These are phyloP conservation scores for Caiman crocodilus DNA, from an alignment of 2,797 vertebrate genomes.

Conservation along the genomic window DNA sequence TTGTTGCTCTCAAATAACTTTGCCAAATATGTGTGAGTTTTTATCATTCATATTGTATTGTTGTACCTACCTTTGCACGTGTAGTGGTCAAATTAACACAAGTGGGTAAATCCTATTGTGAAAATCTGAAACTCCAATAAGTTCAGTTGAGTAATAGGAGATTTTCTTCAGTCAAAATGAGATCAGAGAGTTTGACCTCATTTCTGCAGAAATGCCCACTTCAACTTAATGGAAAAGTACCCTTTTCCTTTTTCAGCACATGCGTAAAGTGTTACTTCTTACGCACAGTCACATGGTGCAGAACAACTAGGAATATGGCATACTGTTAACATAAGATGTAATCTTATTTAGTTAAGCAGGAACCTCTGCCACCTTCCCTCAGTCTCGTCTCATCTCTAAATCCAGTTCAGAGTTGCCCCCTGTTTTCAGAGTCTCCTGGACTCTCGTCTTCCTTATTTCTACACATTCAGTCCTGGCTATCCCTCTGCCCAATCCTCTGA, in stretches of 20 bases:
- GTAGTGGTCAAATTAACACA: constrained; percentile 1
- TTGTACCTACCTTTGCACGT: neutral
- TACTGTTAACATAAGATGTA: neutral
- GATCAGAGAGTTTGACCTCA: constrained; percentile 20
- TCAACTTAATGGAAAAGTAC: neutral
- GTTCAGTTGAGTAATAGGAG: constrained; percentile 30
- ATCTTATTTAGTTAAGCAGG: constrained; percentile 4
- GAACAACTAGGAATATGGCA: neutral
- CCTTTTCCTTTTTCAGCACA: neutral
- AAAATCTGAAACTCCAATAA: constrained; percentile 13
- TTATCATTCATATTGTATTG: neutral
- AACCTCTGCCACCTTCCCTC: constrained; percentile 1
- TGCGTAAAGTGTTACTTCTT: neutral
- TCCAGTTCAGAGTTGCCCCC: neutral
- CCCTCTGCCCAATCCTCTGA: neutral
- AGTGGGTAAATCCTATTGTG: neutral
- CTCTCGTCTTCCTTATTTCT: neutral
- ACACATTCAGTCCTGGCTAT: neutral
- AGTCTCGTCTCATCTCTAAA: neutral
- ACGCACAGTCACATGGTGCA: neutral
- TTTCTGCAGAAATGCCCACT: constrained; percentile 29
- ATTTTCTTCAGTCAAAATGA: constrained; percentile 37
- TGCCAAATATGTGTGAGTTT: neutral
- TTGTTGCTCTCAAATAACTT: neutral
- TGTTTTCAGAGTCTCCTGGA: neutral